These are phyloP conservation scores for Trichonephila clavata DNA, from an alignment of 1,140 invertebrate genomes.

Conservation along the genomic window DNA sequence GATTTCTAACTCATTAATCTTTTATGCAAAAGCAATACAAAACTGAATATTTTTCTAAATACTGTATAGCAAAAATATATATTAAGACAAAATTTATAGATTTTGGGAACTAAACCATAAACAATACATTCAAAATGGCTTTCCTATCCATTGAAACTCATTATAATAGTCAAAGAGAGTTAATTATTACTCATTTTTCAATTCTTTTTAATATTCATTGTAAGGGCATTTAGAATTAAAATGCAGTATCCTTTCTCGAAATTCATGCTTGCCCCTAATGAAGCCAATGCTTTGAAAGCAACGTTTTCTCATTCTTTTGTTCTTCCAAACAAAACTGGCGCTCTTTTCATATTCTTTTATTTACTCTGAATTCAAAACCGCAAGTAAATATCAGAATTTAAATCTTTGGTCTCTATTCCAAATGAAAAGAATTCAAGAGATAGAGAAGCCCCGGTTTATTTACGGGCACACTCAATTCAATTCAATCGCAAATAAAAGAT, in stretches of 20 bases:
- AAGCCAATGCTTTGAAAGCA: neutral
- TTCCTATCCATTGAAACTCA: no score
- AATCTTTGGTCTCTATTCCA: neutral
- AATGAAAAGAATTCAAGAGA: neutral
- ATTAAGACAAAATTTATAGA: no score
- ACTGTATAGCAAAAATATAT: no score
- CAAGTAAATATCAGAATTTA: conserved; percentile 24
- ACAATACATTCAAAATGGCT: no score
- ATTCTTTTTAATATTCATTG: no score
- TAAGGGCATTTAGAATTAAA: neutral
- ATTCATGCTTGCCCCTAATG: neutral
- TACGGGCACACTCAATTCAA: neutral
- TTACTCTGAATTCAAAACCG: neutral
- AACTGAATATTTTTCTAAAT: no score
- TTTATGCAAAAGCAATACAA: no score
- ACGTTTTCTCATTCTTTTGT: neutral
- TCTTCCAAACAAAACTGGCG: neutral
- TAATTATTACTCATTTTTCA: neutral
- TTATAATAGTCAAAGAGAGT: neutral
- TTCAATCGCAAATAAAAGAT: conserved; percentile 18
- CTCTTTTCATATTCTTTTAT: conserved; percentile 2
- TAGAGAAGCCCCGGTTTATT: neutral
- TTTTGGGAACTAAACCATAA: no score
- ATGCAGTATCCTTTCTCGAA: neutral
- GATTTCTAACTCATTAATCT: no score